Conservation (phyloP, 2,113 vertebrate species). For the Sylvietta virens region DNA sequence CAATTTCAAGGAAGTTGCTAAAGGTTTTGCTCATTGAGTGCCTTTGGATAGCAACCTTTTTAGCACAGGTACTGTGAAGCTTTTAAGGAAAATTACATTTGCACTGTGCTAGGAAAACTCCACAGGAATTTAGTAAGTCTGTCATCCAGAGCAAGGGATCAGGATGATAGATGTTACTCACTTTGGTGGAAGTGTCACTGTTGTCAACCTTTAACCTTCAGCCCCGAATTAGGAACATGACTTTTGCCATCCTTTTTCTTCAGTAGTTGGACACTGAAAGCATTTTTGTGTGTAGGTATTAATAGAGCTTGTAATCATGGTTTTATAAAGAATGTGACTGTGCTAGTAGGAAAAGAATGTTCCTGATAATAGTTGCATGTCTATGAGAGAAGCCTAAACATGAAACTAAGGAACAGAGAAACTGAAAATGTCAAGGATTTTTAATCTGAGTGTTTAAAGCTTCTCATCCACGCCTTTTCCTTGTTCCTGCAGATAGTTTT, state of each 20-base stretch:
- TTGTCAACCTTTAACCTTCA: neutral
- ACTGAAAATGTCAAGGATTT: neutral
- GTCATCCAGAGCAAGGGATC: neutral
- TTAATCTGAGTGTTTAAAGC: neutral
- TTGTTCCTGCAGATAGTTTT: neutral
- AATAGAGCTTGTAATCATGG: neutral
- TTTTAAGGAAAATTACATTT: neutral
- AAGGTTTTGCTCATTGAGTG: neutral
- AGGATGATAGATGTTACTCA: fast-evolving
- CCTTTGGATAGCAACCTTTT: neutral
- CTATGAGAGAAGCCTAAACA: neutral
- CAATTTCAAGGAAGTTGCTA: neutral
- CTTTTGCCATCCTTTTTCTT: neutral
- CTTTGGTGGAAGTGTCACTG: neutral
- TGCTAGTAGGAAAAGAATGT: neutral
- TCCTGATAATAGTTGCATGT: neutral
- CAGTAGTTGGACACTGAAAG: neutral
- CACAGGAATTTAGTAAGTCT: neutral
- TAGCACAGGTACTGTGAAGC: neutral
- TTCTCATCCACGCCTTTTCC: neutral
- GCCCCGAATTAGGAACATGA: neutral
- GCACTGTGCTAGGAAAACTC: neutral
- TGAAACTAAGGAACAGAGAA: neutral
- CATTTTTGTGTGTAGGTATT: neutral
- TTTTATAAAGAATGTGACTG: neutral